Evolutionary conservation across 2,113 vertebrate genomes (phyloP).

Genomic region (Okapia johnstoni): DNA sequence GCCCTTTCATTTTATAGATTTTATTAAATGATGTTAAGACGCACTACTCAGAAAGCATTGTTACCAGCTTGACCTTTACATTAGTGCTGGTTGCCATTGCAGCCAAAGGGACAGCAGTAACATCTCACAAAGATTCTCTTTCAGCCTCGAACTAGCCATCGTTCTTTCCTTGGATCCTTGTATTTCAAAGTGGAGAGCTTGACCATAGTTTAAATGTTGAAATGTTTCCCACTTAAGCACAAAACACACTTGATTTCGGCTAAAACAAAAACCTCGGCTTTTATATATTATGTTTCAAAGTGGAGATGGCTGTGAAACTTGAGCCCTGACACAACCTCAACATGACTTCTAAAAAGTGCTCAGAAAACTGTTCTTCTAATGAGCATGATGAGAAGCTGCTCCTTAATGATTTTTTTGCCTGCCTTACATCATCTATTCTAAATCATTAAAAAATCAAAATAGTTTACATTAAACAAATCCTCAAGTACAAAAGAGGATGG

Average conservation of each 20-base stretch:
- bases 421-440: slow-evolving; percentile 13
- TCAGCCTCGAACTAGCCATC: slow-evolving; percentile 37
- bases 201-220: slow-evolving; percentile 50
- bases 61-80: slow-evolving; percentile 17
- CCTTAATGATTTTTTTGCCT: slow-evolving; percentile 41
- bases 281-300: slow-evolving; percentile 69
- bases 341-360: slow-evolving; percentile 22
- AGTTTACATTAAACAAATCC: slow-evolving; percentile 47
- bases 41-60: neutral
- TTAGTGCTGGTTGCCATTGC: slow-evolving; percentile 12
- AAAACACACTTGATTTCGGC: slow-evolving; percentile 57
- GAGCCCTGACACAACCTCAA: slow-evolving; percentile 41
- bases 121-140: slow-evolving; percentile 62
- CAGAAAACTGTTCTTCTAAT: slow-evolving; percentile 49
- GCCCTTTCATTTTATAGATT: neutral
- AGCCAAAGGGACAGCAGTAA: slow-evolving; percentile 38
- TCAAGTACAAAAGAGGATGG: neutral
- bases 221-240: slow-evolving; percentile 58
- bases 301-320: slow-evolving; percentile 62
- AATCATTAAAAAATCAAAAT: slow-evolving; percentile 58
- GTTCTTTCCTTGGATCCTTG: slow-evolving; percentile 39
- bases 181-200: slow-evolving; percentile 57
- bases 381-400: neutral
- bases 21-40: slow-evolving; percentile 23
- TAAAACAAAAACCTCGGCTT: neutral